Percentiles rank a stretch among this genome's conserved stretches.
phyloP scores from a whole-genome alignment of 2,797 vertebrate genomes.

The Dermochelys coriacea region DNA sequence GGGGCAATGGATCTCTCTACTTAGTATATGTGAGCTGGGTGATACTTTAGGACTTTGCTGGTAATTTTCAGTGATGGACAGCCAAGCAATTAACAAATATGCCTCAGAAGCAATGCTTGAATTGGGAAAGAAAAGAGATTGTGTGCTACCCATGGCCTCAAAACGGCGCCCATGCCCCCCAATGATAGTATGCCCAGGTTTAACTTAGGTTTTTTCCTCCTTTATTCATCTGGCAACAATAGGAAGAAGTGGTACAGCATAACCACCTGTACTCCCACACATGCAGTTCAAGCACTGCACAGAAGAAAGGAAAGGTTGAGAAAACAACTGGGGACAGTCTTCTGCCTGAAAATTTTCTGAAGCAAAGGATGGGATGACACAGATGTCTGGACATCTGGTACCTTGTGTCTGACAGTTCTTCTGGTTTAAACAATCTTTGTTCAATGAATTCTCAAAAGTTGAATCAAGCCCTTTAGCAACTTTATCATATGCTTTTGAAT shows the following conservation, averaged over 20 bases:
- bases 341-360: conserved; percentile 27
- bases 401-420: not conserved
- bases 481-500: not conserved
- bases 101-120: conserved; percentile 31
- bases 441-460: conserved; percentile 23
- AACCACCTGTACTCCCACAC: not conserved
- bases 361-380: conserved; percentile 15
- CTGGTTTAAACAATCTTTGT: conserved; percentile 4
- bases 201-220: conserved; percentile 53
- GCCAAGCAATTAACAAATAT: conserved; percentile 33
- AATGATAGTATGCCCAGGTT: conserved; percentile 34
- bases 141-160: conserved; percentile 7
- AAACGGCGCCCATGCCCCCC: not conserved
- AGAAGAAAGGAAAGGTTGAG: conserved; percentile 17
- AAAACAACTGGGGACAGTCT: not conserved
- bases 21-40: conserved; percentile 41
- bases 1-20: conserved; percentile 34
- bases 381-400: conserved; percentile 25
- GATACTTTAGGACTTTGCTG: conserved; percentile 15
- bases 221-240: conserved; percentile 53
- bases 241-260: conserved; percentile 11
- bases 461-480: conserved; percentile 1
- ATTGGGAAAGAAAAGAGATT: conserved; percentile 48
- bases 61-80: not conserved
- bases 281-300: conserved; percentile 30